Evolutionary conservation across 2,888 invertebrate species (phyloP), one percentile per base, ranked within the genome.

Genomic region (Nomada ferruginata): DNA sequence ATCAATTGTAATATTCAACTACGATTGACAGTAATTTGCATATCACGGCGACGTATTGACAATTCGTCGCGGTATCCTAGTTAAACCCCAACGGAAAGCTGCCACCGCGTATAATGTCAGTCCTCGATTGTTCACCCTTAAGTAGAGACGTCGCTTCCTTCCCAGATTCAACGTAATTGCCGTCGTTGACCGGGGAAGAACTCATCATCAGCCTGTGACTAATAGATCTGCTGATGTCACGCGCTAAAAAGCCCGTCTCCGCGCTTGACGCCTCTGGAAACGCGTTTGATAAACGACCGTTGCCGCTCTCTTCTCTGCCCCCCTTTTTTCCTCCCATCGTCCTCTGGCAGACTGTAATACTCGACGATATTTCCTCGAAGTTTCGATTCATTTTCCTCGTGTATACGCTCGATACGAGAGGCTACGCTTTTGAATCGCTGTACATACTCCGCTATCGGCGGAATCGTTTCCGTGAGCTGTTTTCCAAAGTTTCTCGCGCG

Each of bases 201-300:
- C 29, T 79, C 83, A 61, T 73, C 79, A 65, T 36, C 79, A 61
- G 44, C 23, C 83, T 80, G 84, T 82, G 86, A 83, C 86, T 83
- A 87, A 87, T 86, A 83, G 82, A 86, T 85, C 82, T 80, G 85
- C 82, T 85, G 83, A 82, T 88, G 86, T 88, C 87, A 88, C 86
- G 83, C 88, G 82, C 82, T 80, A 73, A 88, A 86, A 82, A 81
- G 63, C 83, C 55, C 72, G 63, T 70, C 64, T 26, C 47, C 59
- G 57, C 11, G 71, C 10, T 29, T 47, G n/a, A 42, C 72, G 55
- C 68, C 64, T 61, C 65, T 52, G 15, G 42, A 59, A 15, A 59
- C 20, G 47, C 36, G 47, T 65, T 53, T 71, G 66, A 78, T 61
- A 55, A 52, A 72, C 55, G 71, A 60, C 65, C n/a, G 15, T 20